Evolutionary conservation across 2,113 vertebrate genomes (phyloP).

Genomic region (Plectropomus leopardus): DNA sequence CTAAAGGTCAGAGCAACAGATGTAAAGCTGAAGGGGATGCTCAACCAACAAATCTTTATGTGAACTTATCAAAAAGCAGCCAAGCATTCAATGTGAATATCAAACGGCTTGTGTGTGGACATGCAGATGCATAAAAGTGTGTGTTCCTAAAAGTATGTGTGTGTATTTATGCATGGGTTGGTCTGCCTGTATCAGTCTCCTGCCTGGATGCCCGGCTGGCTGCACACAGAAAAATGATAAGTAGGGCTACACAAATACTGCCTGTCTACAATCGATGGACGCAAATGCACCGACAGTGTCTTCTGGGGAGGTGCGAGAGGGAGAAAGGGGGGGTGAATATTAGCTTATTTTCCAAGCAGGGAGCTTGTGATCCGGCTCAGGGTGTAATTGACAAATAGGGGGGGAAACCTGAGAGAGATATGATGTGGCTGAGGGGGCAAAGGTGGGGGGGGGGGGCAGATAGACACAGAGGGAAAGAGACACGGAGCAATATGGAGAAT

Average conservation of each 20-base stretch:
- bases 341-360: constrained; percentile 80
- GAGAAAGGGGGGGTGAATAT: constrained; percentile 58
- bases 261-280: constrained; percentile 79
- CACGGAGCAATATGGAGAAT: constrained; percentile 64
- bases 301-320: constrained; percentile 60
- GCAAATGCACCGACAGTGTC: constrained; percentile 80
- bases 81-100: constrained; percentile 8
- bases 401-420: constrained; percentile 73
- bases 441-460: constrained; percentile 5
- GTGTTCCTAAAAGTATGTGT: constrained; percentile 13
- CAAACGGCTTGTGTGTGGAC: neutral
- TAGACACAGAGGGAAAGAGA: constrained; percentile 48
- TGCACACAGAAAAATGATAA: constrained; percentile 76
- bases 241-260: constrained; percentile 77
- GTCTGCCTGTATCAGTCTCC: constrained; percentile 39
- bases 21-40: neutral
- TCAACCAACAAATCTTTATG: constrained; percentile 13
- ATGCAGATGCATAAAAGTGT: neutral
- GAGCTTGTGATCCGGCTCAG: constrained; percentile 73
- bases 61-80: constrained; percentile 19
- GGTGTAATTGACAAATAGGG: constrained; percentile 76
- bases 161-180: neutral
- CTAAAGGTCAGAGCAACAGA: constrained; percentile 45
- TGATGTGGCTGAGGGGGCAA: constrained; percentile 38
- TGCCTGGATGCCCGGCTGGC: constrained; percentile 59